These are phyloP conservation scores for Papilio protenor DNA, from an alignment of 2,888 invertebrate species.

Conservation along the genomic window DNA sequence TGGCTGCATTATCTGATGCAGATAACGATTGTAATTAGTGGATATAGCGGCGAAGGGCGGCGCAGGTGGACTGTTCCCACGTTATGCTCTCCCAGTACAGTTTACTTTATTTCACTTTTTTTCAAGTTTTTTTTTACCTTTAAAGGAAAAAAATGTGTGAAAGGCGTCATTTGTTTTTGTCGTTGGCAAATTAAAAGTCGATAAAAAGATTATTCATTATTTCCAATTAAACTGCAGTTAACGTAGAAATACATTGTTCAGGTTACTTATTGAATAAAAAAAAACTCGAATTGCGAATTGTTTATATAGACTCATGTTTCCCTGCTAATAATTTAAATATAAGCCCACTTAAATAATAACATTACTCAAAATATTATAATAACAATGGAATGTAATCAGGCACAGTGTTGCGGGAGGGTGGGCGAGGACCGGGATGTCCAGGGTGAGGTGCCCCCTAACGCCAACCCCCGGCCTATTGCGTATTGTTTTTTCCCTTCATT, in stretches of 20 bases:
- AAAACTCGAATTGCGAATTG: neutral
- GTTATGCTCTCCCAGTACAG: slow-evolving; percentile 53
- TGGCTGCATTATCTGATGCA: slow-evolving; percentile 72
- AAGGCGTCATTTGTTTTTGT: neutral
- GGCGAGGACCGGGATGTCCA: slow-evolving; percentile 61
- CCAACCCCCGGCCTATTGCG: slow-evolving; percentile 60
- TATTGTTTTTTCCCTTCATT: slow-evolving; percentile 68
- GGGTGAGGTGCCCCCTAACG: slow-evolving; percentile 59
- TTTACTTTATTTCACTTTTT: slow-evolving; percentile 47
- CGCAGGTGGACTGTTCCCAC: slow-evolving; percentile 74
- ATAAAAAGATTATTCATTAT: neutral
- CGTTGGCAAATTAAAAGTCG: neutral
- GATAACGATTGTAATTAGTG: slow-evolving; percentile 79
- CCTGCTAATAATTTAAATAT: neutral
- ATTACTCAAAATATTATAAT: slow-evolving; percentile 58
- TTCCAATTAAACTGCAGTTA: neutral
- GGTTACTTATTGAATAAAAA: neutral
- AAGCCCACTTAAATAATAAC: neutral
- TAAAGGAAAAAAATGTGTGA: slow-evolving; percentile 1
- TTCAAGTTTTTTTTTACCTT: neutral
- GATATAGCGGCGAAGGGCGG: slow-evolving; percentile 60
- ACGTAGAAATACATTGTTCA: neutral
- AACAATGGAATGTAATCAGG: slow-evolving; percentile 79
- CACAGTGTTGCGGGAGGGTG: slow-evolving; percentile 66
- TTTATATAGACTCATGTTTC: neutral